These are phyloP conservation scores for Plagodis dolabraria DNA, from an alignment of 2,888 invertebrate species.

Conservation along the genomic window DNA sequence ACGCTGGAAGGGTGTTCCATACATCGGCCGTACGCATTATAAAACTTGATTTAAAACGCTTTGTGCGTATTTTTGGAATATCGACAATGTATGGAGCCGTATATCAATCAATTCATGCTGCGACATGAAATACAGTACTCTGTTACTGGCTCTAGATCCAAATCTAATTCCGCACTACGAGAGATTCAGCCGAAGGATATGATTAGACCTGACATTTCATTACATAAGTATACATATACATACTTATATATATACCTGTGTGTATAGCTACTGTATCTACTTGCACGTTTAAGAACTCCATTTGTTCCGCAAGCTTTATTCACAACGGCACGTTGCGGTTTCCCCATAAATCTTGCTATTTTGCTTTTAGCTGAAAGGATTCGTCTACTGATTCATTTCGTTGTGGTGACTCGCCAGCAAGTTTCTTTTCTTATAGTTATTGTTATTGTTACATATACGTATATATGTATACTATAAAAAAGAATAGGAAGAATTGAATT, in stretches of 20 bases:
- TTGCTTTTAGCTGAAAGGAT: background rate
- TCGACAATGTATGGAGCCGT: too few species aligned
- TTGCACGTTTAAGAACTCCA: conserved; percentile 41
- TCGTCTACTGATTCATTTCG: background rate
- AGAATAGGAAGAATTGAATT: too few species aligned
- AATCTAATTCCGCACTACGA: conserved; percentile 19
- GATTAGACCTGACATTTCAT: conserved; percentile 31
- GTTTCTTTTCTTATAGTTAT: too few species aligned
- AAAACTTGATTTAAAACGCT: too few species aligned
- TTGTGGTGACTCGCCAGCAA: too few species aligned
- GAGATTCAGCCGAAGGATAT: conserved; percentile 23
- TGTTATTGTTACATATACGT: too few species aligned
- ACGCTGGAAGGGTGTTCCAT: too few species aligned
- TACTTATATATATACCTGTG: conserved; percentile 1
- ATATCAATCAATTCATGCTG: background rate
- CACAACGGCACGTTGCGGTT: conserved; percentile 30
- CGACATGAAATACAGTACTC: background rate
- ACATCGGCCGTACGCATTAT: too few species aligned
- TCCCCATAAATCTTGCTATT: conserved; percentile 1
- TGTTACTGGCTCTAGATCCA: conserved; percentile 1
- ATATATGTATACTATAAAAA: too few species aligned
- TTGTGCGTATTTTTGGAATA: too few species aligned
- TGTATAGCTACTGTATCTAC: conserved; percentile 12
- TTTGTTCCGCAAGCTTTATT: conserved; percentile 65
- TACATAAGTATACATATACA: conserved; percentile 7